Conservation (phyloP, 2,888 invertebrate species). For the Drosophila falleni region DNA sequence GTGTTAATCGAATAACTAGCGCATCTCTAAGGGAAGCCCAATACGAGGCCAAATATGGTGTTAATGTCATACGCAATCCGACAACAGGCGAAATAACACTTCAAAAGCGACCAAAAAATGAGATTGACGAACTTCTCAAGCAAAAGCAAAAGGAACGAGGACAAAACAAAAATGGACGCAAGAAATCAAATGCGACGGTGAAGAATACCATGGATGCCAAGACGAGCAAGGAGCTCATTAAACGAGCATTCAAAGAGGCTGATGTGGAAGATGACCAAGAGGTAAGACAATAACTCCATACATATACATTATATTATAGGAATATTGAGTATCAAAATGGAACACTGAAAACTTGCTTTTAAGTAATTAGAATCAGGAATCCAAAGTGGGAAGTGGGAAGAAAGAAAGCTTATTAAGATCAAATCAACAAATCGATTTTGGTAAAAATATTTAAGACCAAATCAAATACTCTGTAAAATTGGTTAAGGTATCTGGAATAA, state of each 20-base stretch:
- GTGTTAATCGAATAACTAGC: slow-evolving; percentile 89
- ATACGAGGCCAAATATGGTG: slow-evolving; percentile 88
- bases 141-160: slow-evolving; percentile 75
- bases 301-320: no score
- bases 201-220: slow-evolving; percentile 73
- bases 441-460: no score
- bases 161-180: slow-evolving; percentile 84
- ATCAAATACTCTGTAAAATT: no score
- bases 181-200: slow-evolving; percentile 54
- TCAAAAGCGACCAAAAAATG: slow-evolving; percentile 86
- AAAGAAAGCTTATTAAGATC: no score
- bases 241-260: slow-evolving; percentile 82
- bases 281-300: slow-evolving; percentile 5
- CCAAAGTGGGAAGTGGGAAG: no score
- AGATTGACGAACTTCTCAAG: slow-evolving; percentile 86
- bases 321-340: no score
- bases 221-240: slow-evolving; percentile 78
- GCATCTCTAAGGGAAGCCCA: slow-evolving; percentile 88
- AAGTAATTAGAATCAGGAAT: no score
- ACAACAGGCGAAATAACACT: slow-evolving; percentile 86
- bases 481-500: no score
- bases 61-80: slow-evolving; percentile 87
- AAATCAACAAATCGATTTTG: no score
- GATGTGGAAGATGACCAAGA: slow-evolving; percentile 69
- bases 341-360: no score